Conservation (phyloP, 2,797 vertebrate genomes). For the Silurus lanzhouensis region DNA sequence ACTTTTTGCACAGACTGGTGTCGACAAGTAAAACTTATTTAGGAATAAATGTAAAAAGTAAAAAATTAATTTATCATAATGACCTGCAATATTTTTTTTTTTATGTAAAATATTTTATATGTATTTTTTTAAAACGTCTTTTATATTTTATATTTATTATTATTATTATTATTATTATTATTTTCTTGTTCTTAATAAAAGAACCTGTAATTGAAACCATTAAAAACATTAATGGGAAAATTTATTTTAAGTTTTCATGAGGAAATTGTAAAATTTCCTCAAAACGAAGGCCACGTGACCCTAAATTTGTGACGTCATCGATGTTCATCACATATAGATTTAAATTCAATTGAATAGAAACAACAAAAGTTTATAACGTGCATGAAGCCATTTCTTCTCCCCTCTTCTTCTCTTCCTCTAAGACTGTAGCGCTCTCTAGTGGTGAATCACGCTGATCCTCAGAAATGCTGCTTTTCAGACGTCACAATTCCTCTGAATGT, state of each 20-base stretch:
- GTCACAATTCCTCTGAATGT: background rate
- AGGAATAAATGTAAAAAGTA: background rate
- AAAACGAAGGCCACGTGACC: background rate
- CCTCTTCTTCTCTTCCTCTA: background rate
- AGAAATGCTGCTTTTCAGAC: background rate
- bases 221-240: background rate
- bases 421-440: constrained; percentile 33
- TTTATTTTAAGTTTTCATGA: background rate
- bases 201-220: background rate
- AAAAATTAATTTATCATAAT: background rate
- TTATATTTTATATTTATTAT: background rate
- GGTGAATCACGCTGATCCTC: background rate
- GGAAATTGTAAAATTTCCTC: too few species aligned
- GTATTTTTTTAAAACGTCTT: too few species aligned
- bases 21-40: background rate
- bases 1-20: background rate
- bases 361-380: background rate
- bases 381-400: background rate
- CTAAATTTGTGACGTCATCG: background rate
- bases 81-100: background rate
- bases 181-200: background rate
- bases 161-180: background rate
- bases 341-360: background rate
- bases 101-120: too few species aligned
- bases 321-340: background rate